These are phyloP conservation scores for Cliona cf. orientalis DNA, from an alignment of 37 sponge, comb jelly and placozoan species.

Conservation along the genomic window DNA sequence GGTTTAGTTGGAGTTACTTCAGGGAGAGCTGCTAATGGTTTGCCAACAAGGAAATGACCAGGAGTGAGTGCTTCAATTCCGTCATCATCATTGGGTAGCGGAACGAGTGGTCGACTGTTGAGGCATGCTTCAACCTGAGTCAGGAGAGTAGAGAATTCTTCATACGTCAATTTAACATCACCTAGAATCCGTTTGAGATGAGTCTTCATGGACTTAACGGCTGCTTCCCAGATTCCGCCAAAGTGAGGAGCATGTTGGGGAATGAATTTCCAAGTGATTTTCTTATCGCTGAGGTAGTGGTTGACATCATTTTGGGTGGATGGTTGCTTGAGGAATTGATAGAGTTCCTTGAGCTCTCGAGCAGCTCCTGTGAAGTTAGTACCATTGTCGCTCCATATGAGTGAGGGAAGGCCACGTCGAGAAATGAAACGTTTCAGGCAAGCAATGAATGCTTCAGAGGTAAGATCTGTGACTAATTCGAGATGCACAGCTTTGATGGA, in stretches of 20 bases:
- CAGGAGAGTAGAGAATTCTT: constrained; percentile 31
- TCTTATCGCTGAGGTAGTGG: neutral
- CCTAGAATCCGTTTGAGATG: constrained; percentile 23
- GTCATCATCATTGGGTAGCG: constrained; percentile 37
- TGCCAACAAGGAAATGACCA: constrained; percentile 54
- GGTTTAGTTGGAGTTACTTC: neutral
- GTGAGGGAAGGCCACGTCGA: constrained; percentile 28
- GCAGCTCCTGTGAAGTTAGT: constrained; percentile 45
- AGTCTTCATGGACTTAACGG: constrained; percentile 31
- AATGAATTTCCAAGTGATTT: constrained; percentile 43
- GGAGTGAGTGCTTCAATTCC: constrained; percentile 34
- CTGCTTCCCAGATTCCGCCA: constrained; percentile 49
- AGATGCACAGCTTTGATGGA: constrained; percentile 44
- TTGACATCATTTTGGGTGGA: constrained; percentile 2
- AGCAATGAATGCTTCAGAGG: constrained; percentile 44
- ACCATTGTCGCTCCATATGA: constrained; percentile 54
- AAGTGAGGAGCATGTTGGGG: constrained; percentile 54
- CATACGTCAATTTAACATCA: constrained; percentile 25
- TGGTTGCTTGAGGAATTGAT: constrained; percentile 16
- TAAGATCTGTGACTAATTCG: constrained; percentile 25
- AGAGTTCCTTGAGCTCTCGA: constrained; percentile 34
- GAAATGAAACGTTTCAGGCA: constrained; percentile 28
- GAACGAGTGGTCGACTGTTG: constrained; percentile 29
- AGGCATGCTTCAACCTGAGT: constrained; percentile 38
- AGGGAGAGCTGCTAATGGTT: constrained; percentile 20